Evolutionary conservation across 2,888 invertebrate species (phyloP), one percentile per base, ranked within the genome.

Genomic region (Globia sparganii): DNA sequence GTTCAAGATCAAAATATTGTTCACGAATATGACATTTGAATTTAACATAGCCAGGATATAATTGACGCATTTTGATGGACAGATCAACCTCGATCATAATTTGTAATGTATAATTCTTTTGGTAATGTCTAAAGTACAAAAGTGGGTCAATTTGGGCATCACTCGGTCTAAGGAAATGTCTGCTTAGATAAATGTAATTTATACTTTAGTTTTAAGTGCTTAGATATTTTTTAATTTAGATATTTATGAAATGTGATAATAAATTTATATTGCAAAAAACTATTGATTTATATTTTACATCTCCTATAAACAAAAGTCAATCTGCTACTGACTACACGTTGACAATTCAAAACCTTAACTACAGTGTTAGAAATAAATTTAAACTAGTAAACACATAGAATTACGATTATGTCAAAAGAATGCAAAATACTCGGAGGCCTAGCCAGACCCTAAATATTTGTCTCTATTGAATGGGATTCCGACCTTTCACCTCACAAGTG

Each of bases 191-290:
- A 93, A 90, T 91, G 85, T 95, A 94, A 96, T 96, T 96, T 96
- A 96, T 95, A 91, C 81, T 88, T 89, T 95, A 96, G 94, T 86
- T 89, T 68, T 95, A 95, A 94, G 94, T 79, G 79, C 91, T 92
- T 94, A 95, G 94, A 89, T 90, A 86, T 85, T 92, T 91, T 91
- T 89, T 90, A 94, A 91, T 92, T 93, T 92, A 95, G 94, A 91
- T 91, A 96, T 96, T 96, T 96, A 96, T 95, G 93, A 91, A 95
- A 94, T 96, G 96, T 96, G 96, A 96, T 96, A 96, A 96, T 96
- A 96, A 96, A 96, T 93, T 93, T 94, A 94, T 94, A 92, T 92
- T 92, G 91, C 89, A 80, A 84, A 86, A 62, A 34, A 2, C 0
- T 4, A 31, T 21, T 72, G 13, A 66, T 69, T 65, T 65, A 18